phyloP scores from a whole-genome alignment of 2,888 invertebrate genomes.

The Melinaea marsaeus region DNA sequence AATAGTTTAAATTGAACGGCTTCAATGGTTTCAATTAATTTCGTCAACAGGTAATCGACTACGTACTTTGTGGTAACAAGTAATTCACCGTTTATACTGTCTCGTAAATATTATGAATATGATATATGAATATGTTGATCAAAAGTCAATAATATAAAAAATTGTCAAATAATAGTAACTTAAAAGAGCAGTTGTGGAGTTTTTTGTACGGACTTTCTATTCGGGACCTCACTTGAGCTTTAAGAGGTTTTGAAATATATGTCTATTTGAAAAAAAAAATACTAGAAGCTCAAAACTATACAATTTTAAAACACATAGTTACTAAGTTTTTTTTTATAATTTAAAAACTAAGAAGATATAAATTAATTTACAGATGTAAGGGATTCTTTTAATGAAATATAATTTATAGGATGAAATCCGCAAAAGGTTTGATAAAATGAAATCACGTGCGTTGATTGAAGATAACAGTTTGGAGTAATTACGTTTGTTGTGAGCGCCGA shows the following conservation, averaged over 20 bases:
- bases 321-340: no score
- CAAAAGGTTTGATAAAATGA: constrained; percentile 54
- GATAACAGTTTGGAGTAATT: constrained; percentile 77
- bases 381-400: background rate
- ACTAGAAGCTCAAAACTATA: no score
- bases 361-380: no score
- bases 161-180: no score
- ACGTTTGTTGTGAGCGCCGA: constrained; percentile 77
- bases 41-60: constrained; percentile 30
- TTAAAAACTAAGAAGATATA: no score
- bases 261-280: no score
- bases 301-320: no score
- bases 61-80: constrained; percentile 29
- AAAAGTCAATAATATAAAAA: no score
- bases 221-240: no score
- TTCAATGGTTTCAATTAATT: constrained; percentile 27
- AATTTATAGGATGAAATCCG: background rate
- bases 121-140: background rate
- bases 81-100: constrained; percentile 23
- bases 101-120: constrained; percentile 11
- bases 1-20: constrained; percentile 24
- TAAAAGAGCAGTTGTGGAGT: no score
- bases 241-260: no score
- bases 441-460: constrained; percentile 67
- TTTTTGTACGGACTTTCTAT: no score